Conservation (phyloP, 2,888 invertebrate species). For the Standfussiana lucernea region DNA sequence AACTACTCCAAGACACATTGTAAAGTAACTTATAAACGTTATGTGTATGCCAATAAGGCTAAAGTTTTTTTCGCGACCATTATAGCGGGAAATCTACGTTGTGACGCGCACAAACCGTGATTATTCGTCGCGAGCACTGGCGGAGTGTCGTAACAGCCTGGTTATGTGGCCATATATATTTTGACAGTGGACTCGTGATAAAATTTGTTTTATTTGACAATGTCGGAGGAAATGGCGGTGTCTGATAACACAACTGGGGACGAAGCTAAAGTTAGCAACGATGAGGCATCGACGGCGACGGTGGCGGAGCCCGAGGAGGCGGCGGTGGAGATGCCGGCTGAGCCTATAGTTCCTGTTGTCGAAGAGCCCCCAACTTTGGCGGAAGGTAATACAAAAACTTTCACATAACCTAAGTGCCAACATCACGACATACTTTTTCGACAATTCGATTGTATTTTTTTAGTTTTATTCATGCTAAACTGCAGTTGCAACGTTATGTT, state of each 20-base stretch:
- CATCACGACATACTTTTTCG: slow-evolving; percentile 78
- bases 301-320: slow-evolving; percentile 71
- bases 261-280: slow-evolving; percentile 78
- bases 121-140: slow-evolving; percentile 80
- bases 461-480: slow-evolving; percentile 50
- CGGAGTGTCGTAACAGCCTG: slow-evolving; percentile 82
- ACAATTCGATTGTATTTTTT: slow-evolving; percentile 63
- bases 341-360: slow-evolving; percentile 65
- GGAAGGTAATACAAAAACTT: slow-evolving; percentile 78
- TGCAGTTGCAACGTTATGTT: slow-evolving; percentile 34
- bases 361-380: slow-evolving; percentile 68
- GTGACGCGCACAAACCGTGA: slow-evolving; percentile 87
- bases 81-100: slow-evolving; percentile 89
- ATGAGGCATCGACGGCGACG: slow-evolving; percentile 74
- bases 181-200: slow-evolving; percentile 82
- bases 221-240: slow-evolving; percentile 90
- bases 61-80: slow-evolving; percentile 78
- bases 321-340: slow-evolving; percentile 68
- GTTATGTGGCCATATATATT: slow-evolving; percentile 85
- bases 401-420: slow-evolving; percentile 83
- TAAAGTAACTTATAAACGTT: slow-evolving; percentile 66
- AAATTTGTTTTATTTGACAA: slow-evolving; percentile 85
- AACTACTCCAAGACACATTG: slow-evolving; percentile 34
- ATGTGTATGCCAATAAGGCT: slow-evolving; percentile 69
- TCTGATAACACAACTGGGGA: slow-evolving; percentile 85